Evolutionary conservation across 2,113 vertebrate genomes (phyloP).

Genomic region (Psephotus haematonotus): DNA sequence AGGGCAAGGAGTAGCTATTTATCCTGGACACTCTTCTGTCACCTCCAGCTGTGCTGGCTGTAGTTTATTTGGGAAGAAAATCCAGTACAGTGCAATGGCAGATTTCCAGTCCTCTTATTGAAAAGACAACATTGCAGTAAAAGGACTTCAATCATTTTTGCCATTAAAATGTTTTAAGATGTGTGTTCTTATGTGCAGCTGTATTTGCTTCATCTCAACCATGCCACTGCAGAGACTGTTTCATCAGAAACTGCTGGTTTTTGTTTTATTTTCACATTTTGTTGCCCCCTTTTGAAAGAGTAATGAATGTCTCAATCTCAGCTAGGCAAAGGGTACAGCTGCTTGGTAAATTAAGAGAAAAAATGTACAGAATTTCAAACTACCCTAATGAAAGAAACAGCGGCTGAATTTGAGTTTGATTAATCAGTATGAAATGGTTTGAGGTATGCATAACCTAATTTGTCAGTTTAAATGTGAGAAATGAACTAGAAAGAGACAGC

Average conservation of each 20-base stretch:
- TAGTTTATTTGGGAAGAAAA: conserved; percentile 24
- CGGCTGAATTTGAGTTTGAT: not conserved
- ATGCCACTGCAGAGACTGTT: not conserved
- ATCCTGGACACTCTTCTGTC: not conserved
- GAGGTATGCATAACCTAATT: not conserved
- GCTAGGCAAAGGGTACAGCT: not conserved
- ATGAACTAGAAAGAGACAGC: not conserved
- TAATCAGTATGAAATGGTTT: not conserved
- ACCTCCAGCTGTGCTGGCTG: conserved; percentile 22
- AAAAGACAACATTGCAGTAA: not conserved
- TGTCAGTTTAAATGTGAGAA: not conserved
- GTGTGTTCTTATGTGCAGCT: not conserved
- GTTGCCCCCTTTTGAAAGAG: not conserved
- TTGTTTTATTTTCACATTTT: not conserved
- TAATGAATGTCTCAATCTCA: not conserved
- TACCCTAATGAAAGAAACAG: not conserved
- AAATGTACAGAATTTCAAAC: not conserved
- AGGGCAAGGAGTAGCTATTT: not conserved
- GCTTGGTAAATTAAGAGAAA: not conserved
- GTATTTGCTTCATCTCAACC: not conserved
- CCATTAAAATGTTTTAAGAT: not conserved
- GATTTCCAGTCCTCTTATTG: not conserved
- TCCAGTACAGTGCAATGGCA: not conserved
- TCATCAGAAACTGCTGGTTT: not conserved
- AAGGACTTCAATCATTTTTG: not conserved